Evolutionary conservation across 2,888 invertebrate genomes (phyloP).

Genomic region (Chrysolina haemoptera): DNA sequence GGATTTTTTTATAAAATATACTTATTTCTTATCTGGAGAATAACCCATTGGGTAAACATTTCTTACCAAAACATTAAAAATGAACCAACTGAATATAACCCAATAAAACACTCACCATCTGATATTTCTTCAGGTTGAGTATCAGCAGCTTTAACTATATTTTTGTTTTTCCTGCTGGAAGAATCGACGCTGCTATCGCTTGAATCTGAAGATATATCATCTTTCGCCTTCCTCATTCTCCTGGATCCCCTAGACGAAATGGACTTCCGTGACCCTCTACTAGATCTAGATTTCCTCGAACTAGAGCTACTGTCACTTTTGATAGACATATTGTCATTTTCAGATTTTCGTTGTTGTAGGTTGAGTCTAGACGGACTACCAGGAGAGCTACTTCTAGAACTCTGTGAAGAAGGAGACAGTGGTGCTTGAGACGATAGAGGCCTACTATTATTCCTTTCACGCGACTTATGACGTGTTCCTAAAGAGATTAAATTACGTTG

Average conservation of each 20-base stretch:
- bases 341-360: slow-evolving; percentile 24
- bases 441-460: slow-evolving; percentile 24
- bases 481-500: slow-evolving; percentile 5
- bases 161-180: slow-evolving; percentile 63
- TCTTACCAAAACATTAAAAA: too few species aligned
- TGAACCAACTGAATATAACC: background rate
- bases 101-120: slow-evolving; percentile 70
- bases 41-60: too few species aligned
- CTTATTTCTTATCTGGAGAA: too few species aligned
- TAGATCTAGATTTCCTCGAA: slow-evolving; percentile 58
- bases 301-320: slow-evolving; percentile 61
- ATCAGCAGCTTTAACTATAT: slow-evolving; percentile 59
- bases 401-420: slow-evolving; percentile 54
- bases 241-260: slow-evolving; percentile 51
- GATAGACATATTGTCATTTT: slow-evolving; percentile 56
- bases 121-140: slow-evolving; percentile 76
- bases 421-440: slow-evolving; percentile 12
- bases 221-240: slow-evolving; percentile 58
- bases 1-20: too few species aligned
- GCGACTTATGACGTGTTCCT: slow-evolving; percentile 28
- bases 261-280: slow-evolving; percentile 55
- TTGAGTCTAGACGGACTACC: slow-evolving; percentile 35
- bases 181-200: slow-evolving; percentile 67
- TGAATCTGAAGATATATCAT: slow-evolving; percentile 63
- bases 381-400: slow-evolving; percentile 53